Base-by-base conservation (phyloP, 2,113 vertebrate species). In the Centropus bengalensis region DNA sequence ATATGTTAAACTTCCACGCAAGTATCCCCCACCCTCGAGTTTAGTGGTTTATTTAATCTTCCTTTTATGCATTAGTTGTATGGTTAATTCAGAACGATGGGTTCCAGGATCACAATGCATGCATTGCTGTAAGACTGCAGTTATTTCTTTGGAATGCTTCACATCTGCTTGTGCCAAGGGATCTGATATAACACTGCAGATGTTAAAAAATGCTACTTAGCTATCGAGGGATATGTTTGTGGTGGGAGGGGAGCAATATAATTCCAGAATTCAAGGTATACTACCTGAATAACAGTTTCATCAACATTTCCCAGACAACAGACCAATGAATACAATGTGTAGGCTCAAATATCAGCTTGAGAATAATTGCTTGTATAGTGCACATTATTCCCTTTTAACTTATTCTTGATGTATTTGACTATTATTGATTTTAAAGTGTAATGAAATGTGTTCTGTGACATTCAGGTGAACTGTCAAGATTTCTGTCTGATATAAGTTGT, bases 171-270 rank as follows among this genome's bases (percentile, higher is more conserved):
- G 30, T 45, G 62, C 49, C n/a, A 85, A 58, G 10, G 24, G 23
- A 4, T 71, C 42, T 89, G 77, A 66, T 23, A 54, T 55, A 76
- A 69, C 20, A 38, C 10, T 83, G 19, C 59, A 86, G 79, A 40
- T 27, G 26, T 49, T 86, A 14, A 27, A 26, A 81, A 92, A 44
- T 58, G 2, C 5, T 58, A 27, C 28, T 45, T 33, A 70, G 2
- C 27, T 32, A 6, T 21, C 0, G 0, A 80, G 30, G 30, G 32
- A 80, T 89, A 77, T 28, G 32, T 4, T 77, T 3, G 11, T 1
- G 70, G 15, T 19, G 19, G 28, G 8, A 20, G 11, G 13, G 44
- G 55, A 78, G 63, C 6, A 30, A 15, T 38, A 28, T 42, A 66
- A 26, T 7, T 66, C 27, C 59, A 14, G 59, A 78, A 78, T 60